phyloP scores from a whole-genome alignment of 2,888 invertebrate species.

The Chaitophorus viminalis region DNA sequence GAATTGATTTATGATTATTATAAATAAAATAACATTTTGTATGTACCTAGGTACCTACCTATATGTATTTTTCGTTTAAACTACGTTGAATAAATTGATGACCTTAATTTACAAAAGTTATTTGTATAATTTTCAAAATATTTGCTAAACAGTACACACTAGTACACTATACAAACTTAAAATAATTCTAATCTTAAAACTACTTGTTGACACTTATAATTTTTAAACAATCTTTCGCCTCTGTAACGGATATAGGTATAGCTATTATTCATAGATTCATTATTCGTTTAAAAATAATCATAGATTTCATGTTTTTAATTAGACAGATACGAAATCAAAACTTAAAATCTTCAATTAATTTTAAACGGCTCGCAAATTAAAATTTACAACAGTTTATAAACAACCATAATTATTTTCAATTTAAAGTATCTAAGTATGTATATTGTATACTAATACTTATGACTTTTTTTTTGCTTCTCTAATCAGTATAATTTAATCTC shows the following conservation, averaged over 20 bases:
- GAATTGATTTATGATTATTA: background rate
- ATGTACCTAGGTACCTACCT: no score
- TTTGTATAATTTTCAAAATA: slow-evolving; percentile 10
- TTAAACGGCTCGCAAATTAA: background rate
- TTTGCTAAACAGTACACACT: background rate
- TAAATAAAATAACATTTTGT: background rate
- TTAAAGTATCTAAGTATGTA: no score
- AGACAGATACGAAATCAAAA: background rate
- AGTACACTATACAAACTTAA: background rate
- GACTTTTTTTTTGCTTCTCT: no score
- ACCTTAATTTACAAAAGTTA: slow-evolving; percentile 24
- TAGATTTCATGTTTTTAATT: background rate
- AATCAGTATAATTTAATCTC: no score
- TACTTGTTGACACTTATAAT: slow-evolving; percentile 23
- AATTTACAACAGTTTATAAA: background rate
- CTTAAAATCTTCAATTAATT: background rate
- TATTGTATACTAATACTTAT: no score
- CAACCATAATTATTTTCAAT: background rate
- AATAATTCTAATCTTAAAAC: slow-evolving; percentile 8
- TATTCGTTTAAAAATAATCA: slow-evolving; percentile 18
- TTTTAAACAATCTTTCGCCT: slow-evolving; percentile 19
- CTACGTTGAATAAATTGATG: background rate
- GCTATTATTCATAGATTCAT: background rate
- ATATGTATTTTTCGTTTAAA: background rate
- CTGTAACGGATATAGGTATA: background rate